A percentile compares a stretch with the other conserved stretches of the same genome.
Evolutionary conservation across 1,140 invertebrate species (phyloP).

Genomic region (Cherax quadricarinatus): DNA sequence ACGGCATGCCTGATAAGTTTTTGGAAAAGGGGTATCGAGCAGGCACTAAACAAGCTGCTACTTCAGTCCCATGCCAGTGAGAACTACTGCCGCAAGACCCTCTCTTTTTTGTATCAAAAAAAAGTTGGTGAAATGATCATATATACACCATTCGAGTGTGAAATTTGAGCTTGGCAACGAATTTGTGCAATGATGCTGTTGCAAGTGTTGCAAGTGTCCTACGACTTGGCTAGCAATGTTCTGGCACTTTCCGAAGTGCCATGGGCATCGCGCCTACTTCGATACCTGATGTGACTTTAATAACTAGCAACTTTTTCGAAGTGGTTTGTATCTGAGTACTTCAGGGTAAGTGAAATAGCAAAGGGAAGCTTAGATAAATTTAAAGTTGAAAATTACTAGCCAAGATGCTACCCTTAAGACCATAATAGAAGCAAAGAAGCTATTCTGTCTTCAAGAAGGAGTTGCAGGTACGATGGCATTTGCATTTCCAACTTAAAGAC

Average conservation of each 20-base stretch:
- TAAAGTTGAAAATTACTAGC: not conserved
- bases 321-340: not conserved
- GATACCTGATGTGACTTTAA: not conserved
- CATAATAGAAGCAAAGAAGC: not conserved
- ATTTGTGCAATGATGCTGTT: not conserved
- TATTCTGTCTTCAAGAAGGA: not conserved
- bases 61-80: constrained; percentile 39
- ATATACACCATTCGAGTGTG: constrained; percentile 10
- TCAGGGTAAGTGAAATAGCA: not conserved
- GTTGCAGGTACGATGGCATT: not conserved
- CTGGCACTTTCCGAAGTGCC: not conserved
- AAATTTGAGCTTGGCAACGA: constrained; percentile 26
- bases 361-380: no score
- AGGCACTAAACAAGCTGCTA: constrained; percentile 37
- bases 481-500: not conserved
- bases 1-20: constrained; percentile 1
- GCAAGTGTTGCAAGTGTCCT: constrained; percentile 17
- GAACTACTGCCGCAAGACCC: constrained; percentile 24
- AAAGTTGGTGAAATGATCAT: not conserved
- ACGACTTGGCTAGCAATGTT: constrained; percentile 22
- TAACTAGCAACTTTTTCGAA: no score
- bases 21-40: not conserved
- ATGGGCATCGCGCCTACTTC: no score
- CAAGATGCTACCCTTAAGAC: not conserved
- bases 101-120: constrained; percentile 1